A percentile compares a stretch with the other conserved stretches of the same genome.
phyloP scores from a whole-genome alignment of 2,113 vertebrate genomes.

The Nycticorax nycticorax region DNA sequence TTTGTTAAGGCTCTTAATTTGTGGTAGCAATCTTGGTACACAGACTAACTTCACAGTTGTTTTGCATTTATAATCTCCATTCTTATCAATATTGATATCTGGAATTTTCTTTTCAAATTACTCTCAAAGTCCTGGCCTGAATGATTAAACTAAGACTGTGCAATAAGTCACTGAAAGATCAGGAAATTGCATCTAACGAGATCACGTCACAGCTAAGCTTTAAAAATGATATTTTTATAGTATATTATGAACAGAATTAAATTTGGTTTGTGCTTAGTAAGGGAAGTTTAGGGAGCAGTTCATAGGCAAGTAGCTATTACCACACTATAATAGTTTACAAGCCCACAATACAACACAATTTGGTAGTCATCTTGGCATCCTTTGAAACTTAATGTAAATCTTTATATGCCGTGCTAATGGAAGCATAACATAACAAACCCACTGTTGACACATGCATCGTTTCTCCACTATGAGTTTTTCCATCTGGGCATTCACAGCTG shows the following conservation, averaged over 20 bases:
- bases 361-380: neutral
- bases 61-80: neutral
- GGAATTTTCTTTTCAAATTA: neutral
- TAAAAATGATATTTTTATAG: neutral
- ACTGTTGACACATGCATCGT: neutral
- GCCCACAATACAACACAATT: neutral
- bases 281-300: neutral
- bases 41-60: neutral
- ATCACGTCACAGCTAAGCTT: neutral
- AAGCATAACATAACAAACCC: neutral
- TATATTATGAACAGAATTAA: neutral
- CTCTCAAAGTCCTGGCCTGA: neutral
- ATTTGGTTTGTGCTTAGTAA: neutral
- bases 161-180: neutral
- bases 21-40: neutral
- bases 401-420: neutral
- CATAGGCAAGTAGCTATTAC: neutral
- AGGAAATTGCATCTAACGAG: accelerated
- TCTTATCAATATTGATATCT: neutral
- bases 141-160: neutral
- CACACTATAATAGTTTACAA: neutral
- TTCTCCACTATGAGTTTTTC: neutral
- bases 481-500: neutral
- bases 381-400: neutral
- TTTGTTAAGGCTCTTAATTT: neutral